Conservation (phyloP, 2,113 vertebrate genomes). For the Colinus virginianus region DNA sequence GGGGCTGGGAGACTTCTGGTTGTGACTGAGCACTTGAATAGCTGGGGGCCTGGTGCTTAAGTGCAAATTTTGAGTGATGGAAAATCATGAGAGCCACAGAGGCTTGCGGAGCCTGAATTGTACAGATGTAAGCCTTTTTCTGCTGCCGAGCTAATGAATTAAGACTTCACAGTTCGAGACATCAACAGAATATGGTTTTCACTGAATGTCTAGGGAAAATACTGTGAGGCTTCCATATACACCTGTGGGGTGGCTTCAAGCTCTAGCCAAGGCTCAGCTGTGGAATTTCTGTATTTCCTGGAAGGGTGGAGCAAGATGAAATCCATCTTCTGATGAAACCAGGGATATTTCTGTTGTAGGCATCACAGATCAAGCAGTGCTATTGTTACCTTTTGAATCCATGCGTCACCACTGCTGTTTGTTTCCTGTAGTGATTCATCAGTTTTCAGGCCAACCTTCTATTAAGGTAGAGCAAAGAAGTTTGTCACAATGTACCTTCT, state of each 20-base stretch:
- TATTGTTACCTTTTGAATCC: slow-evolving; percentile 36
- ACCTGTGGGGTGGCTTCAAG: not conserved
- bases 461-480: slow-evolving; percentile 47
- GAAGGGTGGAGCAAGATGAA: not conserved
- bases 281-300: not conserved
- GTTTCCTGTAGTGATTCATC: slow-evolving; percentile 63
- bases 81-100: not conserved
- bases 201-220: not conserved
- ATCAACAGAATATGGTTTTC: not conserved
- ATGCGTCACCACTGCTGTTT: slow-evolving; percentile 49
- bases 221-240: not conserved
- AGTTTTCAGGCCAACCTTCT: slow-evolving; percentile 43
- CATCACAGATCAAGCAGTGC: not conserved
- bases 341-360: slow-evolving; percentile 26
- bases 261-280: not conserved
- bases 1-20: not conserved
- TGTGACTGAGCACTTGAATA: not conserved
- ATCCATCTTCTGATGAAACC: not conserved
- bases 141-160: not conserved
- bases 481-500: slow-evolving; percentile 37
- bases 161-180: not conserved
- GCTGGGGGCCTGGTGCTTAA: not conserved
- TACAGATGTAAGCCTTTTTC: not conserved
- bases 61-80: not conserved
- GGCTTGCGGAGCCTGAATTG: not conserved